phyloP scores from a whole-genome alignment of 2,113 vertebrate species.

The Crotophaga sulcirostris region DNA sequence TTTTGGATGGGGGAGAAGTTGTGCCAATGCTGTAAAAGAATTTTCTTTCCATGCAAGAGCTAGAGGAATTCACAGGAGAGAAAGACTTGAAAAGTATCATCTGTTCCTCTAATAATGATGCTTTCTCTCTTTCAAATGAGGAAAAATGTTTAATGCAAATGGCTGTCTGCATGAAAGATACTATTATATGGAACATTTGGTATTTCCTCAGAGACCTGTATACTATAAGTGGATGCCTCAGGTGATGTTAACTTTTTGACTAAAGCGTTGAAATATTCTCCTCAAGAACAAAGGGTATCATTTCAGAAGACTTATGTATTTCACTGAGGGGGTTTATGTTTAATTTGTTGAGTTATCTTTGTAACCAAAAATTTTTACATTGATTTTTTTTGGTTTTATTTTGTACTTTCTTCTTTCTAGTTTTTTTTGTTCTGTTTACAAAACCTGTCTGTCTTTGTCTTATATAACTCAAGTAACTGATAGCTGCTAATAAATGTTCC shows the following conservation, averaged over 20 bases:
- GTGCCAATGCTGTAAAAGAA: background rate
- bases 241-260: background rate
- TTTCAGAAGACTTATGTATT: background rate
- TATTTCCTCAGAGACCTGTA: background rate
- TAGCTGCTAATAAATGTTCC: background rate
- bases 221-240: background rate
- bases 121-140: conserved; percentile 28
- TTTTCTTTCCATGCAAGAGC: background rate
- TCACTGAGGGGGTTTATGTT: background rate
- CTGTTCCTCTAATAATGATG: conserved; percentile 4
- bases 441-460: background rate
- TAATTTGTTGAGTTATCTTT: background rate
- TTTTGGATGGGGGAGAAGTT: background rate
- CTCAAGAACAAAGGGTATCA: background rate
- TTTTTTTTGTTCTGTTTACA: background rate
- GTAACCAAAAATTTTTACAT: background rate
- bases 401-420: background rate
- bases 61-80: background rate
- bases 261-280: background rate
- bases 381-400: background rate
- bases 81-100: background rate
- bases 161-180: background rate
- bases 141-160: conserved; percentile 29
- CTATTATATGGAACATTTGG: background rate
- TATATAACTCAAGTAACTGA: background rate